Conservation (phyloP, 2,888 invertebrate genomes). For the Cryptus viduatorius region DNA sequence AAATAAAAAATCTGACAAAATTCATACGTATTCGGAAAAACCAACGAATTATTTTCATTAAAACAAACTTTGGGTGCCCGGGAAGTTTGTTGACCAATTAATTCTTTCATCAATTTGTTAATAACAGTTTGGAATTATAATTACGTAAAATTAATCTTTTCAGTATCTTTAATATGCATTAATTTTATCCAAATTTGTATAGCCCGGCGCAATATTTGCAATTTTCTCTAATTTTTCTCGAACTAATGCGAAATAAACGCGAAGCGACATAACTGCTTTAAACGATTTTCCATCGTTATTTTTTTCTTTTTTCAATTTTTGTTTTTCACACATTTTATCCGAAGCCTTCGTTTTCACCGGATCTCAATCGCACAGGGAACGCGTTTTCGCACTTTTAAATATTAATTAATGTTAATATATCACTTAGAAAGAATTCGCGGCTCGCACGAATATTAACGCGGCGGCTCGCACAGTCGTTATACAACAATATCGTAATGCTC, state of each 20-base stretch:
- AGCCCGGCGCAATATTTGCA: no score
- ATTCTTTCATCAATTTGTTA: slow-evolving; percentile 10
- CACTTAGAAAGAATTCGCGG: slow-evolving; percentile 53
- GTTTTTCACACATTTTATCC: slow-evolving; percentile 11
- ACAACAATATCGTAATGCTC: slow-evolving; percentile 47
- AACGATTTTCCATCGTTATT: neutral
- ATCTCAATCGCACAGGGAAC: slow-evolving; percentile 15
- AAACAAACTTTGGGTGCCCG: no score
- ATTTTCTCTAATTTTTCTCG: no score
- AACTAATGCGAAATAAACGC: no score
- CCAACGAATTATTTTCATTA: no score
- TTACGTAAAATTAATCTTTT: neutral
- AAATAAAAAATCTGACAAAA: no score
- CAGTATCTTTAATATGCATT: no score
- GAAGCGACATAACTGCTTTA: neutral
- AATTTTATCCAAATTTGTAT: no score
- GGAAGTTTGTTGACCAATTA: neutral
- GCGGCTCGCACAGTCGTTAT: slow-evolving; percentile 48
- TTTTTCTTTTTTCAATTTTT: slow-evolving; percentile 20
- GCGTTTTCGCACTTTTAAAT: slow-evolving; percentile 17
- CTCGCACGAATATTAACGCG: slow-evolving; percentile 48
- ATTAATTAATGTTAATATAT: slow-evolving; percentile 48
- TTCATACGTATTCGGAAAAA: no score
- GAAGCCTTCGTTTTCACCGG: neutral
- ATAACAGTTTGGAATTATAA: neutral